phyloP scores from a whole-genome alignment of 2,888 invertebrate genomes.

The Patella depressa region DNA sequence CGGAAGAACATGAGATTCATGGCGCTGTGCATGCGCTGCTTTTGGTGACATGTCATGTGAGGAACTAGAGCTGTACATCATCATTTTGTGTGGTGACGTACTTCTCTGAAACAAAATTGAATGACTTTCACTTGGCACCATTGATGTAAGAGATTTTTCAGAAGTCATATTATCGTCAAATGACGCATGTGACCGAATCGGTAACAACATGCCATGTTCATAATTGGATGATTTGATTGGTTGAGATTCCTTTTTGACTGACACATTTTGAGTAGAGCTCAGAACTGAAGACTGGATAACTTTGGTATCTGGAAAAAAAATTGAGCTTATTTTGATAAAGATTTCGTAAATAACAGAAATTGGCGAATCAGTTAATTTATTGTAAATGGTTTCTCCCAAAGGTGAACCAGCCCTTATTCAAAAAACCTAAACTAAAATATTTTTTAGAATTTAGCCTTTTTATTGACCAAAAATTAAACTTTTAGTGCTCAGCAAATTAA shows the following conservation, averaged over 20 bases:
- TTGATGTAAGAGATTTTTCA: background rate
- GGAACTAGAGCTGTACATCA: background rate
- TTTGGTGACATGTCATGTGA: background rate
- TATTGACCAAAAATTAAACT: too few relatives aligned
- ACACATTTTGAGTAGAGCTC: background rate
- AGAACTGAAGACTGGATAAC: constrained; percentile 4
- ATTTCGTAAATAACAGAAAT: background rate
- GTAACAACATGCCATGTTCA: background rate
- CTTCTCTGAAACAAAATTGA: too few relatives aligned
- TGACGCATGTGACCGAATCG: background rate
- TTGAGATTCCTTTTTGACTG: background rate
- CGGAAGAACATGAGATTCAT: background rate
- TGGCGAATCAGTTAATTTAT: too few relatives aligned
- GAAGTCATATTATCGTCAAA: background rate
- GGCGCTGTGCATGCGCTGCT: background rate
- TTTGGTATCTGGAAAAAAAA: background rate
- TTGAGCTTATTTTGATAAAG: background rate
- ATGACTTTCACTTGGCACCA: too few relatives aligned
- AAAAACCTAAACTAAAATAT: too few relatives aligned
- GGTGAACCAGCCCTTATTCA: too few relatives aligned
- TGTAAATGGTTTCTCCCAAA: too few relatives aligned
- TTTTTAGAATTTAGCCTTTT: too few relatives aligned
- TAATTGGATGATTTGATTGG: background rate
- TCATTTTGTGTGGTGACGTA: background rate
- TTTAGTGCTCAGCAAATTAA: too few relatives aligned